phyloP scores from a whole-genome alignment of 2,797 vertebrate species.

The Knipowitschia caucasica region DNA sequence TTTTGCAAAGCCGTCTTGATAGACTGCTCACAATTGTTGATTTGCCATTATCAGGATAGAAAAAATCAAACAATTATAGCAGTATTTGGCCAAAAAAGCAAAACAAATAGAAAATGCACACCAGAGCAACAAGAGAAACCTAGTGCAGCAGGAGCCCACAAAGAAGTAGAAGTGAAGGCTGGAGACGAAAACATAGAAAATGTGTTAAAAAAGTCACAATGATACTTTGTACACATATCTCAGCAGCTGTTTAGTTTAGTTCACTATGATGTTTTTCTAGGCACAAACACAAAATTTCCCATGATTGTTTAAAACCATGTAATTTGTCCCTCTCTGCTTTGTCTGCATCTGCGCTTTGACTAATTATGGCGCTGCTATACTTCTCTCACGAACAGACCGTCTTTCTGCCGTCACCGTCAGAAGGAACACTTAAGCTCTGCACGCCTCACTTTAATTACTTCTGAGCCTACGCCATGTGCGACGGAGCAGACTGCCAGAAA shows the following conservation, averaged over 20 bases:
- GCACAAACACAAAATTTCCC: background rate
- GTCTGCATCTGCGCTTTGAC: background rate
- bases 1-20: too few relatives aligned
- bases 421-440: slow-evolving; percentile 49
- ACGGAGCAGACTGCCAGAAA: slow-evolving; percentile 57
- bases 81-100: too few relatives aligned
- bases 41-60: too few relatives aligned
- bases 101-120: too few relatives aligned
- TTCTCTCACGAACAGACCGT: slow-evolving; percentile 25
- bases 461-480: slow-evolving; percentile 52
- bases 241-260: background rate
- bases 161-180: too few relatives aligned
- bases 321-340: slow-evolving; percentile 2
- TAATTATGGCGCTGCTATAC: slow-evolving; percentile 17
- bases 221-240: background rate
- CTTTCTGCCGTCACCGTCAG: slow-evolving; percentile 10
- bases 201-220: slow-evolving; percentile 1
- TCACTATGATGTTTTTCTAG: background rate
- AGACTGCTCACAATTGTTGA: too few relatives aligned
- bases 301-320: background rate
- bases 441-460: slow-evolving; percentile 47
- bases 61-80: too few relatives aligned
- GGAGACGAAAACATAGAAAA: too few relatives aligned
- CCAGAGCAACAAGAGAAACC: too few relatives aligned
- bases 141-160: too few relatives aligned